Percentiles rank a stretch among this genome's conserved stretches.
Evolutionary conservation across 2,888 invertebrate species (phyloP).

Genomic region (Polydrusus tereticollis): DNA sequence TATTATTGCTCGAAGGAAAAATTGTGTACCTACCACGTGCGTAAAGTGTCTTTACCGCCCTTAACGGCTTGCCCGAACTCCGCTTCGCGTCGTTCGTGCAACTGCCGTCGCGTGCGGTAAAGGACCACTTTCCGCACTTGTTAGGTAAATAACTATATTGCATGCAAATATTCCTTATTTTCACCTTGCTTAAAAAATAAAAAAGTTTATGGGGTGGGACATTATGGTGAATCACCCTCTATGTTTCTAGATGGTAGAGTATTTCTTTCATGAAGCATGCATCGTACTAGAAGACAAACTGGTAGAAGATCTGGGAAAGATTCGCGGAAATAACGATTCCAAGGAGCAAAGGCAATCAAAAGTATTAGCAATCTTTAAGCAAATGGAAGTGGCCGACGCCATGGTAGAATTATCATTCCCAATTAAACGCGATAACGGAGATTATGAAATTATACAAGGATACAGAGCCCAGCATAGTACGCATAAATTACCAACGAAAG

Average conservation of each 20-base stretch:
- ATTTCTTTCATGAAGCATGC: conserved; percentile 97
- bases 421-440: conserved; percentile 93
- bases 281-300: conserved; percentile 89
- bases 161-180: background rate
- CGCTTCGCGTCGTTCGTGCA: no score
- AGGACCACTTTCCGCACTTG: no score
- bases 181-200: background rate
- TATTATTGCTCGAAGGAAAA: no score
- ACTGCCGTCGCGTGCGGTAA: no score
- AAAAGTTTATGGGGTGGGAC: no score
- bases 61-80: no score
- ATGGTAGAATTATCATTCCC: conserved; percentile 95
- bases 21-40: no score
- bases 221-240: no score
- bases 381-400: conserved; percentile 96
- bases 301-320: conserved; percentile 77
- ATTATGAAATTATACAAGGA: conserved; percentile 96
- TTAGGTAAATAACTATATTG: no score
- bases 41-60: no score
- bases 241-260: conserved; percentile 93
- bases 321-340: conserved; percentile 78
- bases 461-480: conserved; percentile 97
- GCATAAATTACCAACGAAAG: conserved; percentile 97
- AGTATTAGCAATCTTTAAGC: conserved; percentile 92
- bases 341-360: conserved; percentile 91